Evolutionary conservation across 2,888 invertebrate species (phyloP), one percentile per base, ranked within the genome.

Genomic region (Glyphotaelius pellucidus): DNA sequence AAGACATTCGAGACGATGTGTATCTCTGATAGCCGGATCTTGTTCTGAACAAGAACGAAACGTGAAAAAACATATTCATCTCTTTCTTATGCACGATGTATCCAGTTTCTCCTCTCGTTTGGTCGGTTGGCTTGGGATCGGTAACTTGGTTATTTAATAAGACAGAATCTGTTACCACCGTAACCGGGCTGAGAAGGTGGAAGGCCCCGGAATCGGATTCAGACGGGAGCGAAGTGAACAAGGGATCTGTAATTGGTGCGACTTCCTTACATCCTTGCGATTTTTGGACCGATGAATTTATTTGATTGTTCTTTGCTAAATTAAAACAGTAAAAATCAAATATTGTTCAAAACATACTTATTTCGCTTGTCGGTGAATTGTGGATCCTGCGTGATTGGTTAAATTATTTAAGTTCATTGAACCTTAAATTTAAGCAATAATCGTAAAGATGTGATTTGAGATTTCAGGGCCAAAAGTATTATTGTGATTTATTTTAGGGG

Each of bases 1-100:
- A 91, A 92, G 91, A 92, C 91, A 89, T 92, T 92, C 92, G 92
- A 92, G 92, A 92, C 92, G 92, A 92, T 93, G 91, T 85, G 52
- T 92, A 93, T 93, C 92, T 92, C n/a, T 30, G 90, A 90, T 90
- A 86, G 90, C 89, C 90, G 90, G 90, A 89, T 89, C 90, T 92
- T 89, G 81, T 89, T 42, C 85, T 19, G 38, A 19, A 38, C 38
- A 42, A 84, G 88, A 32, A 31, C 35, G 79, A 35, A 47, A 80
- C 31, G 80, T 83, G 32, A 52, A 31, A 31, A 30, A 81, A 42
- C 32, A 38, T 47, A 35, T 42, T 80, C 47, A 31, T 91, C 85
- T 85, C 91, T 35, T 47, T 90, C 89, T 83, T 80, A 35, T 30
- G 25, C 89, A 14, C 25, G 80, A 3, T 80, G 47, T 86, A 31